Percentiles rank a stretch among this genome's conserved stretches.
phyloP scores from a whole-genome alignment of 2,888 invertebrate species.

The Strigamia maritima region DNA sequence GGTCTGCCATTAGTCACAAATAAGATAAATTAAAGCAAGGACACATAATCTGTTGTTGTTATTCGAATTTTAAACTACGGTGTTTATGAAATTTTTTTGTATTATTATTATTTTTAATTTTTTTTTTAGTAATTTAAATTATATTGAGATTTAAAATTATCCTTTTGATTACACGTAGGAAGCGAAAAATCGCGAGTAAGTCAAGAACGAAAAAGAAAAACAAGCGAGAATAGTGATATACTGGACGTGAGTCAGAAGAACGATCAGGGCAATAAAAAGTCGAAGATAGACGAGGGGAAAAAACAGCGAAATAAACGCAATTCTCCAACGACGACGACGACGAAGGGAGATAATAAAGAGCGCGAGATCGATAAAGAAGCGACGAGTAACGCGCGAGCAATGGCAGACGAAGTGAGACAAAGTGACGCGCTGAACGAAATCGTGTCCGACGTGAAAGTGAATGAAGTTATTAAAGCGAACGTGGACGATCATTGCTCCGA shows the following conservation, averaged over 20 bases:
- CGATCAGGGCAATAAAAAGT: neutral
- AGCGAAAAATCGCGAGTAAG: neutral
- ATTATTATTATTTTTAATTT: neutral
- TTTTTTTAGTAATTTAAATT: neutral
- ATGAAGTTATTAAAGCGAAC: neutral
- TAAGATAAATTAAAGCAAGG: neutral
- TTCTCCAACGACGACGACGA: neutral
- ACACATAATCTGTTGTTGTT: neutral
- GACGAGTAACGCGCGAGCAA: neutral
- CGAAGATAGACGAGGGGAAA: neutral
- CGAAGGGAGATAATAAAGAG: neutral
- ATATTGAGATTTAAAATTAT: neutral
- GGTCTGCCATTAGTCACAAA: neutral
- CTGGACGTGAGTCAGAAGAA: neutral
- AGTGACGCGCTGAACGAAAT: neutral
- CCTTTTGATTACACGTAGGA: neutral
- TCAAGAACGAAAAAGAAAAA: slow-evolving; percentile 3
- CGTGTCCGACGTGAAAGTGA: neutral
- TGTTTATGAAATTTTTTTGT: neutral
- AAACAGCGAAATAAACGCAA: neutral
- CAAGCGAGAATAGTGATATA: neutral
- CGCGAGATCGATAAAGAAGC: neutral
- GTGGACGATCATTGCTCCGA: slow-evolving; percentile 21
- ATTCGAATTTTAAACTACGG: neutral
- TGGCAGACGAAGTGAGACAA: neutral